These are phyloP conservation scores for Mesembrinibis cayennensis DNA, from an alignment of 2,113 vertebrate genomes.

Conservation along the genomic window DNA sequence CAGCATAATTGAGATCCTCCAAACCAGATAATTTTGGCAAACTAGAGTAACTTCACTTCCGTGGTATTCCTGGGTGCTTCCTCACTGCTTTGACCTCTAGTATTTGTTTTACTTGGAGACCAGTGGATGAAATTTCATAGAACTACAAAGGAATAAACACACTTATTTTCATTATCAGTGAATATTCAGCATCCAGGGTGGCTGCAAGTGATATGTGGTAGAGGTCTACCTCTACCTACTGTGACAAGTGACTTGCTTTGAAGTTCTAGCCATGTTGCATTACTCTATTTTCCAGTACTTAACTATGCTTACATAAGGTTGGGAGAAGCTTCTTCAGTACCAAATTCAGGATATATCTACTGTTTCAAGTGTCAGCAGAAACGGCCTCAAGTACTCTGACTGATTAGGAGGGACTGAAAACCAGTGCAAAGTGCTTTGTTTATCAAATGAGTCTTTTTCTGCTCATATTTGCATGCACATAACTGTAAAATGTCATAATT, in stretches of 20 bases:
- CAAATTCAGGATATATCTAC: neutral
- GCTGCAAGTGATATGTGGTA: neutral
- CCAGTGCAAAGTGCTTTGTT: constrained; percentile 29
- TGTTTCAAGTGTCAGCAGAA: constrained; percentile 33
- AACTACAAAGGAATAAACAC: neutral
- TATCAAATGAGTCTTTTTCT: constrained; percentile 1
- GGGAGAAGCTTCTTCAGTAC: neutral
- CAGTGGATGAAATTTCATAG: neutral
- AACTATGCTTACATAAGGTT: neutral
- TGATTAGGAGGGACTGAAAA: constrained; percentile 41
- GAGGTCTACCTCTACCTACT: neutral
- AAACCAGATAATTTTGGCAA: neutral
- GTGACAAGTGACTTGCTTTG: neutral
- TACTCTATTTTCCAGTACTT: neutral
- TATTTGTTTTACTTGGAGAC: neutral
- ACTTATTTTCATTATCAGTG: neutral
- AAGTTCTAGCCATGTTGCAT: neutral
- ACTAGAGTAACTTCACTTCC: neutral
- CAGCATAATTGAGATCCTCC: neutral
- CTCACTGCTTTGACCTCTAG: neutral
- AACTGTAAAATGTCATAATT: constrained; percentile 42
- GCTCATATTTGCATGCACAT: constrained; percentile 39
- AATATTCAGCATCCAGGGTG: neutral
- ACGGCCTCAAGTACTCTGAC: neutral
- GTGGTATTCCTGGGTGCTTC: neutral